Evolutionary conservation across 1,140 invertebrate species (phyloP), one percentile per base, ranked within the genome.

Genomic region (Lepidurus apus): DNA sequence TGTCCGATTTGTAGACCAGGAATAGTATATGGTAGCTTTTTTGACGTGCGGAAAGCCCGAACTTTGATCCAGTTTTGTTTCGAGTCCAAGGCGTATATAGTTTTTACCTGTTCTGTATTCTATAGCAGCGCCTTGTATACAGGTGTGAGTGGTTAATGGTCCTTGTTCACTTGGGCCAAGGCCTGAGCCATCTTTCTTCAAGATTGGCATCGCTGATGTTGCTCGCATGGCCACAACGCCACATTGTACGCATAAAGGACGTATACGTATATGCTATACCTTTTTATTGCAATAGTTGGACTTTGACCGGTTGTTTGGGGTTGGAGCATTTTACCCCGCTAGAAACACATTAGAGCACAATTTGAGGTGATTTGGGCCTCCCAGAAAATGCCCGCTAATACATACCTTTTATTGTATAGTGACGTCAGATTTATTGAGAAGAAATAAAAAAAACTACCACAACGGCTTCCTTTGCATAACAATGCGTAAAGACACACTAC

Each of bases 141-240:
- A 65, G 53, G 53, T 65, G 53, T 65, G 53, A 65, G n/a, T 65
- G 53, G 53, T 65, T 65, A 65, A 65, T 65, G 53, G 53, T 65
- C 17, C n/a, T 65, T 65, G 53, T 65, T 65, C 53, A 65, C 53
- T 65, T 65, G 53, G 53, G 53, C 53, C 53, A 65, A 65, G 53
- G 21, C 53, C 53, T 65, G 53, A 21, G 17, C 53, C 53, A 65
- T 65, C 53, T 65, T 65, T 65, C 53, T 65, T 65, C 53, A 65
- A 65, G 53, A 65, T 65, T n/a, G 13, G 53, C 53, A 65, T 65
- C 53, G 53, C 7, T 65, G 53, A 65, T 65, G 53, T 65, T 13
- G 53, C 53, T 21, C 10, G 53, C 13, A 21, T 65, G 53, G 53
- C 9, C 13, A 65, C 53, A 65, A 5, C 21, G 53, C n/a, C 17